Evolutionary conservation across 2,113 vertebrate genomes (phyloP).

Genomic region (Istiophorus platypterus): DNA sequence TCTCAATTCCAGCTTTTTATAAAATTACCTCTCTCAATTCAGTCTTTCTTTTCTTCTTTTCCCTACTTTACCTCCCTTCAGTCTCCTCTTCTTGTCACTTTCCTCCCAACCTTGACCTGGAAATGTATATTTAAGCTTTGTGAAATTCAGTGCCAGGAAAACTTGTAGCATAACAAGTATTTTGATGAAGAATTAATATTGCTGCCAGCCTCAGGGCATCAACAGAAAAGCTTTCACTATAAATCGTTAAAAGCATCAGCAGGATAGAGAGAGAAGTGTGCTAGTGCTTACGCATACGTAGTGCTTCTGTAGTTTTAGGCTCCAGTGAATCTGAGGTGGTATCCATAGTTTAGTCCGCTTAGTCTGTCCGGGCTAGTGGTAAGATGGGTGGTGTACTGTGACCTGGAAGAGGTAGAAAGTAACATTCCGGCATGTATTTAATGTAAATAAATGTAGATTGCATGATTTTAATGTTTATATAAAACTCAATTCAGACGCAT

Average conservation of each 20-base stretch:
- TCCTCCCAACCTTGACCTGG: constrained; percentile 14
- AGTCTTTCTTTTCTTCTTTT: not conserved
- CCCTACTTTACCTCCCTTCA: not conserved
- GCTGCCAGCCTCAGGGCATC: constrained; percentile 46
- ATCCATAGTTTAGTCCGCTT: not conserved
- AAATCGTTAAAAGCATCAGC: constrained; percentile 53
- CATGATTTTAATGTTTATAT: not conserved
- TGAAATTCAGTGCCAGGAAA: constrained; percentile 44
- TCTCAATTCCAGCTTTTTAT: not conserved
- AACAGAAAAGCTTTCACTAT: constrained; percentile 49
- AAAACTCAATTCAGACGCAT: not conserved
- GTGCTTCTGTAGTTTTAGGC: constrained; percentile 4
- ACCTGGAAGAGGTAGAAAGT: not conserved
- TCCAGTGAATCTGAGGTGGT: not conserved
- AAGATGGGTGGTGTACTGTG: not conserved
- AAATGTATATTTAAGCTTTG: constrained; percentile 44
- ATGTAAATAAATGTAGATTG: not conserved
- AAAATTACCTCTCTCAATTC: not conserved
- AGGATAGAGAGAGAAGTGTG: constrained; percentile 13
- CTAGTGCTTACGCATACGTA: constrained; percentile 1
- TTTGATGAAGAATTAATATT: constrained; percentile 60
- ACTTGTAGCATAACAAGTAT: constrained; percentile 40
- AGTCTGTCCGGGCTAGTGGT: not conserved
- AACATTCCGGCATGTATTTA: not conserved
- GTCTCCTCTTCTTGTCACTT: constrained; percentile 1